Conservation (phyloP, 2,797 vertebrate species). For the Trachops cirrhosus region DNA sequence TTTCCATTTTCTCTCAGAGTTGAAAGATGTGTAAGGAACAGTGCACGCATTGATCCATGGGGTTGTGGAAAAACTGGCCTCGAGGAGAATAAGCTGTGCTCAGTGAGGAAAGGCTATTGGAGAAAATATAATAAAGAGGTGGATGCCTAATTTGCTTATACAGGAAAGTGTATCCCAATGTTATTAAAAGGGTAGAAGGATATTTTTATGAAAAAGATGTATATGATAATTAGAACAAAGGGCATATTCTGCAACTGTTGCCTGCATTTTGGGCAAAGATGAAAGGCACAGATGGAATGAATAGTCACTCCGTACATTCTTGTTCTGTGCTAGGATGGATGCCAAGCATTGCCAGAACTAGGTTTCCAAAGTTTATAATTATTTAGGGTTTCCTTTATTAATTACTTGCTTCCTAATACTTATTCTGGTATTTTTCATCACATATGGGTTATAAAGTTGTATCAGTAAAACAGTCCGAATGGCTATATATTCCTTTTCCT, state of each 20-base stretch:
- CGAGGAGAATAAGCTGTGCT: neutral
- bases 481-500: neutral
- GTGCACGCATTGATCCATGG: neutral
- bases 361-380: neutral
- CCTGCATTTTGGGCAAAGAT: neutral
- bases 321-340: neutral
- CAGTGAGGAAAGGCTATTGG: neutral
- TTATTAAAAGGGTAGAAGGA: neutral
- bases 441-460: neutral
- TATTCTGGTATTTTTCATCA: neutral
- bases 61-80: neutral
- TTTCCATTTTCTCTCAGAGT: neutral
- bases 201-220: neutral
- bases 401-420: neutral
- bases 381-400: neutral
- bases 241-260: neutral
- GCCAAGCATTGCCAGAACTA: neutral
- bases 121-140: neutral
- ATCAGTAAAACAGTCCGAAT: neutral
- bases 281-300: neutral
- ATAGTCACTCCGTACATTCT: neutral
- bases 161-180: neutral
- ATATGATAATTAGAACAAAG: neutral
- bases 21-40: neutral
- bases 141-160: neutral